Evolutionary conservation across 2,888 invertebrate species (phyloP).

Genomic region (Ischnus inquisitorius): DNA sequence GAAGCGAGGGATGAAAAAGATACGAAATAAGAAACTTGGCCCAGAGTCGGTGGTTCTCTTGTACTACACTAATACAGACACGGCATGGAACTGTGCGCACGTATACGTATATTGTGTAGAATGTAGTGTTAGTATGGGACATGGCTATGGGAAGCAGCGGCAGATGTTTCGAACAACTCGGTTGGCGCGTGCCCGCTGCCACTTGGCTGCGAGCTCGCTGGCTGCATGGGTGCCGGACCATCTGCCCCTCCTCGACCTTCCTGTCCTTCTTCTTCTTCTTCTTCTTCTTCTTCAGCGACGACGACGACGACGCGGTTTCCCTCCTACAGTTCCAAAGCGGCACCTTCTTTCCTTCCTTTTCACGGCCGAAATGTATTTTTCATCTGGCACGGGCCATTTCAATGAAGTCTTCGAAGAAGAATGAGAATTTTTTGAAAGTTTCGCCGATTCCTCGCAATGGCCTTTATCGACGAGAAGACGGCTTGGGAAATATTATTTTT

Average conservation of each 20-base stretch:
- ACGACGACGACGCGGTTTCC: constrained; percentile 1
- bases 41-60: constrained; percentile 75
- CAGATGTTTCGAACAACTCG: constrained; percentile 82
- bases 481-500: neutral
- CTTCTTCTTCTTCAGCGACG: constrained; percentile 14
- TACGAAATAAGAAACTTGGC: constrained; percentile 78
- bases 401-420: neutral
- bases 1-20: constrained; percentile 73
- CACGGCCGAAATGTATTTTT: constrained; percentile 37
- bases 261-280: constrained; percentile 55
- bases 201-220: constrained; percentile 82
- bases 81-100: neutral
- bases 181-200: constrained; percentile 85
- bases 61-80: constrained; percentile 31
- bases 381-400: constrained; percentile 42
- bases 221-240: constrained; percentile 61
- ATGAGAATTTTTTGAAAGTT: neutral
- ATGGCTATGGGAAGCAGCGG: constrained; percentile 78
- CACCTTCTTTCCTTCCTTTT: constrained; percentile 31
- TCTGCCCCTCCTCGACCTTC: constrained; percentile 69
- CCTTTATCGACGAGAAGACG: neutral
- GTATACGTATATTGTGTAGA: neutral
- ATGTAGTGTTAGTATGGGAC: constrained; percentile 20
- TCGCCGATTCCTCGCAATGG: neutral
- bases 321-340: neutral